phyloP scores from a whole-genome alignment of 2,113 vertebrate species.

The Xiphorhynchus elegans region DNA sequence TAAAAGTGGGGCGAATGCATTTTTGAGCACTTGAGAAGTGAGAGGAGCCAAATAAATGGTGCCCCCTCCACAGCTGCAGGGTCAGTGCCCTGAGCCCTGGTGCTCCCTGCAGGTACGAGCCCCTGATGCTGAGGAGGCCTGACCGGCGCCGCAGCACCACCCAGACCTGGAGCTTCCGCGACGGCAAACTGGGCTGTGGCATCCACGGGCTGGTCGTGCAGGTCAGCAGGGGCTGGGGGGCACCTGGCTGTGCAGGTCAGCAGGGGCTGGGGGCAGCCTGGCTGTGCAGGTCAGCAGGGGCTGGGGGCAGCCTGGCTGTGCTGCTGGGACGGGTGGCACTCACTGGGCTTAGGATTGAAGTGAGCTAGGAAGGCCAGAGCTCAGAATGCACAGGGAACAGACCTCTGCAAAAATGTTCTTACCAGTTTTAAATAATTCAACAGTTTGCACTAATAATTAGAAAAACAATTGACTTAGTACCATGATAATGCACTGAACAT shows the following conservation, averaged over 20 bases:
- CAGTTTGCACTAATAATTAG: neutral
- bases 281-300: no score
- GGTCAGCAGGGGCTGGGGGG: constrained; percentile 68
- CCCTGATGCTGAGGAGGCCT: constrained; percentile 90
- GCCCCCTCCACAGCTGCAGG: neutral
- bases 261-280: no score
- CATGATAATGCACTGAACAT: neutral
- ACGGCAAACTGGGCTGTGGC: constrained; percentile 90
- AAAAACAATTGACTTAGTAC: neutral
- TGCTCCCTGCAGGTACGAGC: constrained; percentile 84
- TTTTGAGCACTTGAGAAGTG: neutral
- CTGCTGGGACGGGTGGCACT: neutral
- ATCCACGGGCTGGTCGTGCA: constrained; percentile 92
- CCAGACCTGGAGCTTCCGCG: constrained; percentile 93
- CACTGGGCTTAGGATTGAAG: neutral
- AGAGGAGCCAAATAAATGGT: neutral
- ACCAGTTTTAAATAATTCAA: neutral
- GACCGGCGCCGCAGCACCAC: constrained; percentile 91
- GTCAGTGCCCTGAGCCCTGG: neutral
- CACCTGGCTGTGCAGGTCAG: no score
- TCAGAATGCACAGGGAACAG: neutral
- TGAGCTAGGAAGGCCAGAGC: neutral
- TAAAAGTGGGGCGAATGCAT: neutral
- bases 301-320: no score
- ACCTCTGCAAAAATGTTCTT: neutral